phyloP scores from a whole-genome alignment of 2,797 vertebrate genomes.

The Sebastes iracundus region DNA sequence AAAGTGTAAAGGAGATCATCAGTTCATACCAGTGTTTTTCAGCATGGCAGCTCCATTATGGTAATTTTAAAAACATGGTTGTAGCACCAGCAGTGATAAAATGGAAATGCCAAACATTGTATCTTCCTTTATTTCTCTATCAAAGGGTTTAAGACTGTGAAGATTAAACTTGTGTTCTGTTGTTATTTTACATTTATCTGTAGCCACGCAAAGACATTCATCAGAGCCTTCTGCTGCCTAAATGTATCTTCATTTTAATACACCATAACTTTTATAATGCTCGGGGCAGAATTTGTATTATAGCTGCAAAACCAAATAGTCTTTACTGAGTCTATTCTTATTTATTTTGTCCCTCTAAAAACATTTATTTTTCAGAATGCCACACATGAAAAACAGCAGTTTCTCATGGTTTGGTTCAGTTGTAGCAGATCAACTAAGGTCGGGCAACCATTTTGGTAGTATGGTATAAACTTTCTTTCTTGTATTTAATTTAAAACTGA shows the following conservation, averaged over 20 bases:
- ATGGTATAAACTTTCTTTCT: not conserved
- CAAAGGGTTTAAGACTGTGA: not conserved
- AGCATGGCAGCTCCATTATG: slow-evolving; percentile 18
- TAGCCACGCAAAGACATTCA: not conserved
- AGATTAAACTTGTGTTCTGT: not conserved
- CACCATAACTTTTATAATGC: not conserved
- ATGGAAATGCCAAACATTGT: not conserved
- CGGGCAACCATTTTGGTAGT: not conserved
- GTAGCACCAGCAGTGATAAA: not conserved
- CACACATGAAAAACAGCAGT: not conserved
- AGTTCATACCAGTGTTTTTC: slow-evolving; percentile 17
- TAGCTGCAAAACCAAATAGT: not conserved
- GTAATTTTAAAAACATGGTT: not conserved
- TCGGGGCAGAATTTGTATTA: not conserved
- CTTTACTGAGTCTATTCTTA: not conserved
- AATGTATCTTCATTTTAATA: not conserved
- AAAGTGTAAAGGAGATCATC: not conserved
- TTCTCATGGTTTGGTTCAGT: not conserved
- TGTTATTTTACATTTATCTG: not conserved
- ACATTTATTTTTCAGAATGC: not conserved
- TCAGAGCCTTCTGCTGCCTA: not conserved
- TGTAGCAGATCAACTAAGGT: not conserved
- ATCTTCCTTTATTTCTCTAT: slow-evolving; percentile 1
- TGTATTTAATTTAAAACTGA: too few species aligned
- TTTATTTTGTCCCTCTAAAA: not conserved